Percentiles rank a stretch among this genome's conserved stretches.
Evolutionary conservation across 2,888 invertebrate species (phyloP).

Genomic region (Agriopis aurantiaria): DNA sequence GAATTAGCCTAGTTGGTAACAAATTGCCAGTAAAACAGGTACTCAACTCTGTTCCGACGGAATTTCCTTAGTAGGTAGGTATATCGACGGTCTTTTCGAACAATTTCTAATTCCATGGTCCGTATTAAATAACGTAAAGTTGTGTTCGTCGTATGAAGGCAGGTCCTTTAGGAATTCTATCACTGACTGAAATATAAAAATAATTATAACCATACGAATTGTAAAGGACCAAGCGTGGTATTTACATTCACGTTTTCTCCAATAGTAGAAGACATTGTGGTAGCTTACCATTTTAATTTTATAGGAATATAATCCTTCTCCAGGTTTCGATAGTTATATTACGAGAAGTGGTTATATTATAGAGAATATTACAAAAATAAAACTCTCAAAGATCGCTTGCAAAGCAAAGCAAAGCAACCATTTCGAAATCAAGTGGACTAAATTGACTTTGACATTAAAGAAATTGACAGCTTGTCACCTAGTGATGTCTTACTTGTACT

Average conservation of each 20-base stretch:
- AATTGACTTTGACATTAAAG: neutral
- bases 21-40: conserved; percentile 44
- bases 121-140: conserved; percentile 96
- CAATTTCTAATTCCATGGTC: conserved; percentile 94
- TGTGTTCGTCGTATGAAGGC: conserved; percentile 95
- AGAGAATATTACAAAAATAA: conserved; percentile 66
- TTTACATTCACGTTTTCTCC: conserved; percentile 19
- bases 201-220: conserved; percentile 21
- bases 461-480: neutral
- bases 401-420: conserved; percentile 32
- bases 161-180: conserved; percentile 96
- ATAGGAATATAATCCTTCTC: conserved; percentile 49
- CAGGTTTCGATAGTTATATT: conserved; percentile 47
- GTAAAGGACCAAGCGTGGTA: conserved; percentile 60
- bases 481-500: neutral
- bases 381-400: conserved; percentile 55
- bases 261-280: neutral
- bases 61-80: conserved; percentile 96
- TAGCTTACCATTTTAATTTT: conserved; percentile 68
- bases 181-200: conserved; percentile 88
- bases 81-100: conserved; percentile 95
- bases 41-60: conserved; percentile 96
- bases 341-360: conserved; percentile 54
- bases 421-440: neutral
- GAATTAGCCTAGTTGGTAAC: conserved; percentile 10